Evolutionary conservation across 1,140 invertebrate genomes (phyloP).

Genomic region (Heliconius hewitsoni): DNA sequence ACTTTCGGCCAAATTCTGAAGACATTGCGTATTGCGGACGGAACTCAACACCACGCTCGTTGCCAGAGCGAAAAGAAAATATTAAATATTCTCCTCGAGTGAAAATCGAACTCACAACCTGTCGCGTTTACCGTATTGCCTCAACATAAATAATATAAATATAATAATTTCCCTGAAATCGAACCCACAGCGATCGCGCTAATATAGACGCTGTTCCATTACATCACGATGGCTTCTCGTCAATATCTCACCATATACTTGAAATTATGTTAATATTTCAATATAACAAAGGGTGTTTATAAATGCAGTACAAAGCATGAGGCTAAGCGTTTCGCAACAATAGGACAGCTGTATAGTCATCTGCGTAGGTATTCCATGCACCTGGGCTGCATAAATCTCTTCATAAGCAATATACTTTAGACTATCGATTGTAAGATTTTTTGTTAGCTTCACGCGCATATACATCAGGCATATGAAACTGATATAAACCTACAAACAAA

Average conservation of each 20-base stretch:
- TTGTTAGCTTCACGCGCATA: not conserved
- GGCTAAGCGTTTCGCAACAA: not conserved
- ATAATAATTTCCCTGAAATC: too few relatives aligned
- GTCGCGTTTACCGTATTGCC: too few relatives aligned
- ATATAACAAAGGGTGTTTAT: not conserved
- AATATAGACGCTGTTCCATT: not conserved
- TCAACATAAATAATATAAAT: too few relatives aligned
- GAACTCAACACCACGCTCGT: too few relatives aligned
- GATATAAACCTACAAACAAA: not conserved
- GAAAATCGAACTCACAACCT: too few relatives aligned
- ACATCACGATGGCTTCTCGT: not conserved
- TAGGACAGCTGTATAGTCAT: conserved; percentile 3
- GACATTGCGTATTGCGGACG: too few relatives aligned
- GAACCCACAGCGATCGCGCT: not conserved
- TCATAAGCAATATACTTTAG: not conserved
- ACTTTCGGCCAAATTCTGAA: too few relatives aligned
- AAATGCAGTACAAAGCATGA: not conserved
- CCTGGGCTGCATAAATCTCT: conserved; percentile 7
- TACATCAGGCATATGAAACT: not conserved
- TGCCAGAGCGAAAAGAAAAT: too few relatives aligned
- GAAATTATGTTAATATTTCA: not conserved
- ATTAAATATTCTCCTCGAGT: too few relatives aligned
- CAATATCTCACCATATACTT: not conserved
- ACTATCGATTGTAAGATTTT: not conserved
- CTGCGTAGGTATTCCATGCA: conserved; percentile 9